Evolutionary conservation across 2,888 invertebrate species (phyloP).

Genomic region (Entomobrya proxima): DNA sequence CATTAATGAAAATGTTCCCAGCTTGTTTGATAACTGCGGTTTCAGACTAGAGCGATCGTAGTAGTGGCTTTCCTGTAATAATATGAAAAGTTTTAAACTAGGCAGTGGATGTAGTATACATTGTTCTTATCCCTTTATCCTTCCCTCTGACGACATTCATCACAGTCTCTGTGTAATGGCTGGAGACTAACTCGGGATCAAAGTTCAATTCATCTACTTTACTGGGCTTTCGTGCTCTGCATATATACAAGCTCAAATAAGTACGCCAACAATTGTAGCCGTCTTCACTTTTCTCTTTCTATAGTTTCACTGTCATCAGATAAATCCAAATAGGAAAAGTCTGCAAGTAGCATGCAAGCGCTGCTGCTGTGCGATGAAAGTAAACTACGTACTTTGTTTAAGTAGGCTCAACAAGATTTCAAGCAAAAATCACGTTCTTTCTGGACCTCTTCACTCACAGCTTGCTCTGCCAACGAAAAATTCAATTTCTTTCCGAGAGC

Average conservation of each 20-base stretch:
- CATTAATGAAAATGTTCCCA: neutral
- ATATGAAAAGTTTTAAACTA: neutral
- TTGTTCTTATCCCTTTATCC: slow-evolving; percentile 8
- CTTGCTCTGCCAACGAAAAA: neutral
- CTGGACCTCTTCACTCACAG: neutral
- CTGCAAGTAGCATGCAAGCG: neutral
- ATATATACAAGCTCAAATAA: neutral
- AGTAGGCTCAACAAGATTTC: neutral
- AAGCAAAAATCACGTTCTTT: slow-evolving; percentile 19
- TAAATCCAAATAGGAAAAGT: neutral
- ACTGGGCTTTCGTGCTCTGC: slow-evolving; percentile 6
- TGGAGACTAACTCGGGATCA: slow-evolving; percentile 21
- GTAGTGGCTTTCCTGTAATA: neutral
- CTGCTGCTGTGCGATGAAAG: slow-evolving; percentile 1
- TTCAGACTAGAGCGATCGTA: no score
- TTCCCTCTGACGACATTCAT: slow-evolving; percentile 5
- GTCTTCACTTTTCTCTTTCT: neutral
- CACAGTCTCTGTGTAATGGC: slow-evolving; percentile 8
- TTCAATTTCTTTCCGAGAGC: slow-evolving; percentile 15
- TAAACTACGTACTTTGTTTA: neutral
- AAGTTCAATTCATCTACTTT: slow-evolving; percentile 40
- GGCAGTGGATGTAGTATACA: neutral
- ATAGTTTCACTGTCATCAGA: neutral
- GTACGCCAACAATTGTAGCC: neutral
- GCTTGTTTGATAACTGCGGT: no score